These are phyloP conservation scores for Tipula lateralis DNA, from an alignment of 2,888 invertebrate genomes.

Conservation along the genomic window DNA sequence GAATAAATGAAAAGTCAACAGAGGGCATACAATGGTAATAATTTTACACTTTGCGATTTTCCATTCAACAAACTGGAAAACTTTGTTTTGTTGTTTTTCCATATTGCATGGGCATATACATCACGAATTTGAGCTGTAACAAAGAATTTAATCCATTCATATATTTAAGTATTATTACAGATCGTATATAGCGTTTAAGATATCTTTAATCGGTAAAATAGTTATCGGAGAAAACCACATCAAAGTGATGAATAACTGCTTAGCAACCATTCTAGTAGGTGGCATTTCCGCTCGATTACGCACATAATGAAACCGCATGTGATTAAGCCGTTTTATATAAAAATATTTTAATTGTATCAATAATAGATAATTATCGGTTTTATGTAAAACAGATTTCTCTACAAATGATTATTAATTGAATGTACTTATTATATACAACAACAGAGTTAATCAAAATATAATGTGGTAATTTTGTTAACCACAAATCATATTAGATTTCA, in stretches of 20 bases:
- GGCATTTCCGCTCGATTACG: neutral
- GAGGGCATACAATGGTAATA: conserved; percentile 11
- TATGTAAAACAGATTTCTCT: neutral
- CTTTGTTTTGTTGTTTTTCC: neutral
- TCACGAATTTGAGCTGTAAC: neutral
- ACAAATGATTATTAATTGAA: neutral
- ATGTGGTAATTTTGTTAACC: neutral
- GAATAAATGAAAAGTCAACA: neutral
- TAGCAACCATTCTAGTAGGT: neutral
- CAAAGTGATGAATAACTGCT: neutral
- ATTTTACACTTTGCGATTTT: conserved; percentile 24
- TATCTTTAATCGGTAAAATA: neutral
- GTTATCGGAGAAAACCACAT: neutral
- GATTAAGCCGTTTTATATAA: neutral
- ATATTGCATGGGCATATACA: neutral
- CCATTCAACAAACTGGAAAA: neutral
- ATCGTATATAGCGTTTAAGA: neutral
- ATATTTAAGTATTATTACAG: neutral
- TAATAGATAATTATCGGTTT: neutral
- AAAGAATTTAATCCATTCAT: no score
- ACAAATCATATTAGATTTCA: no score
- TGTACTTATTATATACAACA: neutral
- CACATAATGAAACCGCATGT: neutral
- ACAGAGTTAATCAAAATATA: neutral
- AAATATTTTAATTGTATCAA: neutral